Evolutionary conservation across 2,888 invertebrate genomes (phyloP), one percentile per base, ranked within the genome.

Genomic region (Xylophagus ater): DNA sequence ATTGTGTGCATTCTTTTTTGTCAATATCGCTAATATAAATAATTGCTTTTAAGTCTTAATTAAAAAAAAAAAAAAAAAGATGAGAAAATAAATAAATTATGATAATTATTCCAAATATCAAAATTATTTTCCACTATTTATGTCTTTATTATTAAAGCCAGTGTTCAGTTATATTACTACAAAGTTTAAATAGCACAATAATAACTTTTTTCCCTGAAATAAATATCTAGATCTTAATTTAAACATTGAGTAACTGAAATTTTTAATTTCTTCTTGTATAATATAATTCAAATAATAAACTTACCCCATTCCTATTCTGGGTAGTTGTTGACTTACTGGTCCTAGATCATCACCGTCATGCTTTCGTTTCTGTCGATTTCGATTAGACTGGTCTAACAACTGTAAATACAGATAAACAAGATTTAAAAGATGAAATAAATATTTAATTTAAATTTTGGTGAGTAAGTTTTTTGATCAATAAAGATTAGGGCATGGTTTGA

Each of bases 301-400:
- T 49, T 43, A 49, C 47, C 49, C 49, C 47, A 49, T 48, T 43
- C 49, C 49, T 36, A 48, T 43, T 37, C 47, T 39, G n/a, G n/a
- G n/a, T 19, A 47, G 44, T 18, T 38, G 46, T 25, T 46, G 30
- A 41, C 36, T 44, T 4, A 40, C 18, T 7, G 37, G 33, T n/a
- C 36, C 34, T 6, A 24, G 15, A 25, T 44, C 43, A 18, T 49
- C 47, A n/a, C 43, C 44, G 7, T 48, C 47, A 15, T 42, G 33
- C 31, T 46, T 46, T 4, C 46, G 38, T 25, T 46, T 46, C 21
- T 44, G 44, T 17, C 37, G 42, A 13, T 31, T 13, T 21, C 25
- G 21, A 2, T 14, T 34, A 25, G 4, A 32, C 10, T 42, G 42
- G 12, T 42, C 38, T 17, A 33, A 24, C 4, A 37, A 20, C 34